Base-by-base conservation (phyloP, 2,888 invertebrate genomes). In the Blera fallax region DNA sequence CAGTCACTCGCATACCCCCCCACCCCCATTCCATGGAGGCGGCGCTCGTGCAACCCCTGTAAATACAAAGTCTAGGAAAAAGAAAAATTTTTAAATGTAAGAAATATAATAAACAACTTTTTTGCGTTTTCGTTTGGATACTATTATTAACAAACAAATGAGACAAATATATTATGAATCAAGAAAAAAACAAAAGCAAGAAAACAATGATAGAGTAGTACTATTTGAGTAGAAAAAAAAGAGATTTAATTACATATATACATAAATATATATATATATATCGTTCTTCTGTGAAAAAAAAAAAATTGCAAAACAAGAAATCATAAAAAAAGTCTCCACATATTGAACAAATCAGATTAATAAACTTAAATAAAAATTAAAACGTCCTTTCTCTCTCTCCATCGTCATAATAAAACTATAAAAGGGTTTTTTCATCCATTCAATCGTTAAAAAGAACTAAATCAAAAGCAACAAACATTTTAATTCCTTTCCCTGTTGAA, bases 51-150 rank as follows among this genome's bases (percentile, higher is more conserved):
- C 69, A 78, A 74, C 62, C 79, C 79, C 70, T 84, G 84, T 84
- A 84, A 76, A 84, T 84, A 84, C 29, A 79, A 79, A 69, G 43
- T 76, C 64, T 84, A 84, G 74, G 32, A 62, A 70, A 78, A 79
- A 69, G 27, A 83, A 67, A 52, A 56, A 50, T 60, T 18, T 32
- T 54, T 81, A 77, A 67, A 78, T 62, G 65, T 73, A 83, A 83
- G 60, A 62, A 16, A 65, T 40, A 69, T 45, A 52, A 50, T 74
- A 67, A 78, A 74, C 45, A 64, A 24, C 18, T 34, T 62, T n/a
- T 45, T 50, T 56, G 40, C 62, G 67, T 69, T 74, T 84, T 79
- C 32, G 48, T 72, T 83, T 70, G 37, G 37, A 82, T 27, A 82
- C 50, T 58, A 43, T 60, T 58, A 43, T 60, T 14, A 74, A 54